A percentile compares a stretch with the other conserved stretches of the same genome.
These are phyloP conservation scores for Hypercompe scribonia DNA, from an alignment of 2,888 invertebrate species.

Conservation along the genomic window DNA sequence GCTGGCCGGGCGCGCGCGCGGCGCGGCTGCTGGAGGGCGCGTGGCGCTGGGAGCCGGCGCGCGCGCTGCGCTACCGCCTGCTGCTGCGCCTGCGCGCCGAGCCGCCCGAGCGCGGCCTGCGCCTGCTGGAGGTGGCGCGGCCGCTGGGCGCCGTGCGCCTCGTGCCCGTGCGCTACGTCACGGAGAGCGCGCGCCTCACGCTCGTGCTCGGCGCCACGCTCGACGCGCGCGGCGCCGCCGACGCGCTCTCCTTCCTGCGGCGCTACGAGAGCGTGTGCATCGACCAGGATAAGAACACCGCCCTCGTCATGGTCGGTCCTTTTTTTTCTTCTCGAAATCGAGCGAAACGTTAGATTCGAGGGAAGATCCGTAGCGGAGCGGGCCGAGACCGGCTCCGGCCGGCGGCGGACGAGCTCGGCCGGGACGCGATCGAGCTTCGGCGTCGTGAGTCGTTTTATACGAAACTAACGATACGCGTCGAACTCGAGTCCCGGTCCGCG, in stretches of 20 bases:
- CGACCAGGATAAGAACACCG: constrained; percentile 92
- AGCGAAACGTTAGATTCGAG: no score
- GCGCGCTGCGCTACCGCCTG: constrained; percentile 68
- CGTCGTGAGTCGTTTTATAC: no score
- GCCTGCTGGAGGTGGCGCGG: constrained; percentile 92
- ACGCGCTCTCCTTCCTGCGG: constrained; percentile 89
- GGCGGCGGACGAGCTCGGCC: no score
- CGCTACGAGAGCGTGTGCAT: constrained; percentile 91
- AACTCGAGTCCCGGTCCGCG: no score
- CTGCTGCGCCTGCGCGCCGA: constrained; percentile 46
- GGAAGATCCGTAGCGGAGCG: no score
- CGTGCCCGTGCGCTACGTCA: constrained; percentile 97
- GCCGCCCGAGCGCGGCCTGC: constrained; percentile 88
- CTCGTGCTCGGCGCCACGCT: constrained; percentile 88
- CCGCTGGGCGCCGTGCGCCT: constrained; percentile 95
- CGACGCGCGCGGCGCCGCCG: constrained; percentile 66
- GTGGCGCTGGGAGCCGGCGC: constrained; percentile 72
- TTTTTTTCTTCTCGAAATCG: no score
- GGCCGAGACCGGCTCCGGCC: no score
- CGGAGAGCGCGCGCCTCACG: constrained; percentile 94
- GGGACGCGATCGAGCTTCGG: no score
- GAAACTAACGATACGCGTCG: no score
- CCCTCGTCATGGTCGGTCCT: constrained; percentile 89
- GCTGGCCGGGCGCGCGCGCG: constrained; percentile 51
- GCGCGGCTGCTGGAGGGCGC: constrained; percentile 67